Evolutionary conservation across 1,140 invertebrate genomes (phyloP), one percentile per base, ranked within the genome.

Genomic region (Triops cancriformis): DNA sequence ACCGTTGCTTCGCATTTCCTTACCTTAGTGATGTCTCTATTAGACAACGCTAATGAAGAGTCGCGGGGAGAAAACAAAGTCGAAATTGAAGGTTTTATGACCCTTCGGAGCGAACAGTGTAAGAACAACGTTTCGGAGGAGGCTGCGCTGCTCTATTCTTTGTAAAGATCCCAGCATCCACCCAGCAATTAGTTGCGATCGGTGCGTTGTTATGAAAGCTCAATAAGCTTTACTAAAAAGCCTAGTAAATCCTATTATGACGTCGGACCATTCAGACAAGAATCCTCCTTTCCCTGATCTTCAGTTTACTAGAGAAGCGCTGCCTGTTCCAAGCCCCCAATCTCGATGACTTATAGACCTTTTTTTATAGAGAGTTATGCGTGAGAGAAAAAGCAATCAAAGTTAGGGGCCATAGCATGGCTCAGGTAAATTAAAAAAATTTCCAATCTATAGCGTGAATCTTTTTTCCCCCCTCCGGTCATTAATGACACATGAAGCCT

Each of bases 201-300:
- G 51, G 51, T 64, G 18, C 51, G 18, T 23, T 64, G 0, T 23
- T 64, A 64, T 10, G 10, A 9, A 23, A 64, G 14, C 51, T 23
- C 51, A 64, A 64, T 64, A 64, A 64, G 51, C 51, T 64, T 64
- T 64, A 18, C 51, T 64, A 64, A 23, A 64, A 64, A 64, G 51
- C 51, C 51, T 64, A 64, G 51, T 64, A 64, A 64, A 64, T 64
- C 51, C 51, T 64, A 64, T 64, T 23, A 64, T 64, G 51, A 64
- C 51, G 51, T 64, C 51, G 23, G 51, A 14, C 51, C 18, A 64
- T 64, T 64, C 51, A 18, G 51, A 18, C 6, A 23, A 64, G 51
- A 23, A 18, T 14, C 51, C 23, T 64, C 18, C 23, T 64, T 23
- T n/a, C 7, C 23, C 18, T 18, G 23, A 64, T 4, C 18, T 64